Base-by-base conservation (phyloP, 2,888 invertebrate genomes). In the Temnothorax unifasciatus region DNA sequence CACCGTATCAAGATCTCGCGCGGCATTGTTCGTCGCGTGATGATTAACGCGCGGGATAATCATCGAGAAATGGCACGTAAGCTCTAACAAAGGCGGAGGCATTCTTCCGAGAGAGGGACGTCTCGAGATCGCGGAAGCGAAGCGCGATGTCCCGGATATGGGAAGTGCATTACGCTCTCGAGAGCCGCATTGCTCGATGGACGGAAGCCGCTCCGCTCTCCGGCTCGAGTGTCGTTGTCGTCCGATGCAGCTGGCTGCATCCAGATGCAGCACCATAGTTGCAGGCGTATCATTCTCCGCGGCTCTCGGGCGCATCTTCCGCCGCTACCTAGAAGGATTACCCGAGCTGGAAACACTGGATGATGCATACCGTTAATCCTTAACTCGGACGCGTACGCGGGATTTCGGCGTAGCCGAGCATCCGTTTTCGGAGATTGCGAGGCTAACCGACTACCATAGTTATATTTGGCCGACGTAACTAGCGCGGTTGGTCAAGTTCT, bases 101-200 rank as follows among this genome's bases (percentile, higher is more conserved):
- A 68, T 68, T 77, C 54, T 77, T 79, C 41, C n/a, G 15, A 9
- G 66, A 66, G 41, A 77, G n/a, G 41, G 41, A 54, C 47, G 47
- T 50, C 75, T 63, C 50, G 41, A 54, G 52, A 47, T 54, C 59
- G 54, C 69, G 79, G 79, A 79, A 79, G 79, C 21, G 57, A 41
- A 41, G 59, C 50, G 68, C 44, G n/a, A 18, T 44, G 50, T 41
- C 25, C 57, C 57, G 57, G 76, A 68, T 64, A 66, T n/a, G 41
- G 64, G 82, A 66, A 88, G 84, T 83, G 85, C 84, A 85, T 89
- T 84, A 85, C 73, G 63, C 64, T 82, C 82, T 85, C 13, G 59
- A 47, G 84, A 54, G 83, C 73, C 77, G 77, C 85, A 81, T 88
- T 84, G 85, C 82, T 61, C 73, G 79, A 82, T 85, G 82, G 76